Evolutionary conservation across 1,140 invertebrate species (phyloP), one percentile per base, ranked within the genome.

Genomic region (Drosophila cardini): DNA sequence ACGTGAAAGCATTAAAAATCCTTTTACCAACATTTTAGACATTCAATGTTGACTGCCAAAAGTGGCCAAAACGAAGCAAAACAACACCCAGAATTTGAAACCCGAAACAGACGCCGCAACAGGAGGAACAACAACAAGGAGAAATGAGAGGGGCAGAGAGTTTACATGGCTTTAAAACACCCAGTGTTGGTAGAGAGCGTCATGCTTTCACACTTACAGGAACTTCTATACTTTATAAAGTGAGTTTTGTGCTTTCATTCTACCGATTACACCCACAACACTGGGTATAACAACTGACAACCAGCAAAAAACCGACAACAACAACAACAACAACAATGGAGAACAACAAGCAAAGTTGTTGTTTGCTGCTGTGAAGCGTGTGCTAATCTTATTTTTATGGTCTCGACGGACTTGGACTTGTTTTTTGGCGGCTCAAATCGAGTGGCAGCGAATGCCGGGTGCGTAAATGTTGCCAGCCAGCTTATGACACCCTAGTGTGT

Each of bases 301-400:
- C 21, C 21, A 26, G n/a, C n/a, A n/a, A 57, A 67, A 30, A 45
- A 40, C 36, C 30, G 38, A 45, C 18, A 40, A 46, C 73, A 60
- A 50, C 69, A 60, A 32, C 57, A 68, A 63, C 45, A 40, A 53
- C 68, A 36, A 26, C 26, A 48, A 68, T 5, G 8, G 40, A 56
- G 46, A 48, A 57, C 38, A 64, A 42, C 55, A 18, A 40, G 15
- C 16, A 21, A 4, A 36, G 53, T 46, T 46, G 38, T 67, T 15
- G 40, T 50, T 56, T 70, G 52, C 61, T 43, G 57, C 73, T 74
- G 67, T 43, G 80, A 89, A 89, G 81, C 80, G 77, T 80, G 84
- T 80, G 84, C 84, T 87, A 87, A 82, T 87, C 83, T 89, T 84
- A 87, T 89, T 87, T 87, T 84, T 89, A 89, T 87, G 84, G 84